Evolutionary conservation across 2,888 invertebrate genomes (phyloP), one percentile per base, ranked within the genome.

Genomic region (Amphipyra berbera): DNA sequence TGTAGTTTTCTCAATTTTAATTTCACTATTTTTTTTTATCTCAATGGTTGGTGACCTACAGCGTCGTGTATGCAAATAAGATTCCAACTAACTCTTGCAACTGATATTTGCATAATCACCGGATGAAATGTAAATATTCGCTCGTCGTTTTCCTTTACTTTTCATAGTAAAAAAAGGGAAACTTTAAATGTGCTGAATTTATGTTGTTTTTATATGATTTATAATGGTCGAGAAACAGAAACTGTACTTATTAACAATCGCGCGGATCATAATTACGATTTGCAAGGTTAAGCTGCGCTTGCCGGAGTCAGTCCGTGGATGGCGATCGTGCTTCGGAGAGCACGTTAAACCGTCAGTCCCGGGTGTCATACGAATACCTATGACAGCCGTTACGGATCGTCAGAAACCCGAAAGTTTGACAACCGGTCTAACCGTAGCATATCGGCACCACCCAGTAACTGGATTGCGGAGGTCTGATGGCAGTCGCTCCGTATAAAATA

Each of bases 41-140:
- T 49, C 52, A 66, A 49, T 78, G 66, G 61, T 55, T 81, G 63
- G 54, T 35, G 0, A 58, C 9, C 67, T 67, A 60, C n/a, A 40
- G 54, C 63, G 55, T 56, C 60, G 64, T 61, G 64, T 73, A 83
- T 83, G 82, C 82, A 81, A 78, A 83, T 82, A 76, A 62, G 71
- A 68, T 64, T 68, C 62, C 73, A 67, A 78, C 83, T 79, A 82
- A 81, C 81, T 82, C 82, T 74, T 80, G 75, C 82, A 82, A 73
- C 73, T 71, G 76, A 76, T 74, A 82, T 82, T 83, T 79, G 69
- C 83, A 82, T 83, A 83, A 83, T 82, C 79, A 78, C 79, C 61
- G 78, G 79, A 83, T 83, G 81, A 79, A 83, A 83, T 83, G 80
- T 81, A 83, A 83, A 83, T 82, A 82, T 77, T 77, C 69, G 60